phyloP scores from a whole-genome alignment of 2,888 invertebrate genomes.

The Torymus texanus region DNA sequence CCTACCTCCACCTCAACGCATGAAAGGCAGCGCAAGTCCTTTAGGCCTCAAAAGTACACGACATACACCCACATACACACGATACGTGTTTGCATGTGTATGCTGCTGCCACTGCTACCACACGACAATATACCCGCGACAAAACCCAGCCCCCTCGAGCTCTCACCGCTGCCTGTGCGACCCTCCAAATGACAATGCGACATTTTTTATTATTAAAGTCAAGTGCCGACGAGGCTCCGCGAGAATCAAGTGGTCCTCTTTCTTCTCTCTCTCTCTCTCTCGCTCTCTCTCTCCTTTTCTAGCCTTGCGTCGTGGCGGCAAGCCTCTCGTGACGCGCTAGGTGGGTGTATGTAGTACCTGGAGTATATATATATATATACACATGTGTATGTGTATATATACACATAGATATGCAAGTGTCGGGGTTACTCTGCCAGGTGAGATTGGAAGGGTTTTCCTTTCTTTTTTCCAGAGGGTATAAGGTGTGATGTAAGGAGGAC shows the following conservation, averaged over 20 bases:
- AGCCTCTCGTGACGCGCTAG: no score
- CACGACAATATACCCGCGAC: slow-evolving; percentile 30
- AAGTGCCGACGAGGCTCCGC: slow-evolving; percentile 56
- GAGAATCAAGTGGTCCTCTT: slow-evolving; percentile 54
- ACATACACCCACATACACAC: neutral
- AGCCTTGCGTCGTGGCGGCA: neutral
- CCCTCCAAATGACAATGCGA: slow-evolving; percentile 66
- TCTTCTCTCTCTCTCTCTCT: slow-evolving; percentile 9
- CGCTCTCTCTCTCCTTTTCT: slow-evolving; percentile 12
- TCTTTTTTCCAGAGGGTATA: no score
- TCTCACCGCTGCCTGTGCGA: slow-evolving; percentile 49
- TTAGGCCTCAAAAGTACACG: slow-evolving; percentile 33
- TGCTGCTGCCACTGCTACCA: neutral
- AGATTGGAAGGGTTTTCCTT: no score
- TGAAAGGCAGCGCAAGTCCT: slow-evolving; percentile 20
- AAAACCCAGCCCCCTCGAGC: slow-evolving; percentile 60
- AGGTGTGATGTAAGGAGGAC: no score
- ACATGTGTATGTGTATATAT: slow-evolving; percentile 5
- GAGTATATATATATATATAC: neutral
- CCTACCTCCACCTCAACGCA: no score
- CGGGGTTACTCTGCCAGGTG: no score
- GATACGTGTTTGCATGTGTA: no score
- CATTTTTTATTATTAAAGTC: slow-evolving; percentile 70
- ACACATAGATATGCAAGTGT: no score
- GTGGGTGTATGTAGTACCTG: neutral